phyloP scores from a whole-genome alignment of 2,113 vertebrate genomes.

The Pollimyrus isidori region DNA sequence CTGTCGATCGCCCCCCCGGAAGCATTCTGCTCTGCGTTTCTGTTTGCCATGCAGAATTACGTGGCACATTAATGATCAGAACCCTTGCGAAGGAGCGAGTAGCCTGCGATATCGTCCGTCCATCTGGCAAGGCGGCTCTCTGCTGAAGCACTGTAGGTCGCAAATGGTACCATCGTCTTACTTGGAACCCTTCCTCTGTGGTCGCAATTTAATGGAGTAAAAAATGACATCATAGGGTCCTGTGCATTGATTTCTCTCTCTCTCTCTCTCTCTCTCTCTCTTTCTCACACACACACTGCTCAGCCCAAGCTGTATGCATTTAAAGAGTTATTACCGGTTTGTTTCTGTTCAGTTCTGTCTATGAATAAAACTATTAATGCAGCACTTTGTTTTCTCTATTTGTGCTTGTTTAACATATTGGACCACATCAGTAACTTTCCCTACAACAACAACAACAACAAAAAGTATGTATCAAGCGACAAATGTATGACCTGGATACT shows the following conservation, averaged over 20 bases:
- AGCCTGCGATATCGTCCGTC: background rate
- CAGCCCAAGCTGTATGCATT: background rate
- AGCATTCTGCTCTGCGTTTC: constrained; percentile 37
- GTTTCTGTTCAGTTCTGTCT: background rate
- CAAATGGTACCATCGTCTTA: background rate
- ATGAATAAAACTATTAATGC: background rate
- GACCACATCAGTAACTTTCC: background rate
- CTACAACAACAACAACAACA: background rate
- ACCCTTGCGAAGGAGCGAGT: background rate
- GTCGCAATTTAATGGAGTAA: constrained; percentile 24
- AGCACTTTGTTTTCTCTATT: background rate
- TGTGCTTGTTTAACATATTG: background rate
- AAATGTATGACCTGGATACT: background rate
- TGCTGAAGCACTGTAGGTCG: background rate
- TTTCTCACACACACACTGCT: background rate
- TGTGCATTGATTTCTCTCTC: background rate
- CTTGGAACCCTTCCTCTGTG: constrained; percentile 10
- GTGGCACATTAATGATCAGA: background rate
- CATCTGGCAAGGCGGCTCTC: background rate
- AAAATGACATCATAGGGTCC: constrained; percentile 8
- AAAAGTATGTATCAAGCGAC: background rate
- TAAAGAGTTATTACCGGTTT: background rate
- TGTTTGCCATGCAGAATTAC: constrained; percentile 37
- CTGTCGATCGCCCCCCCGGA: constrained; percentile 40
- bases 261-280: background rate